Base-by-base conservation (phyloP, 2,797 vertebrate genomes). In the Parauchenoglanis punctatus region DNA sequence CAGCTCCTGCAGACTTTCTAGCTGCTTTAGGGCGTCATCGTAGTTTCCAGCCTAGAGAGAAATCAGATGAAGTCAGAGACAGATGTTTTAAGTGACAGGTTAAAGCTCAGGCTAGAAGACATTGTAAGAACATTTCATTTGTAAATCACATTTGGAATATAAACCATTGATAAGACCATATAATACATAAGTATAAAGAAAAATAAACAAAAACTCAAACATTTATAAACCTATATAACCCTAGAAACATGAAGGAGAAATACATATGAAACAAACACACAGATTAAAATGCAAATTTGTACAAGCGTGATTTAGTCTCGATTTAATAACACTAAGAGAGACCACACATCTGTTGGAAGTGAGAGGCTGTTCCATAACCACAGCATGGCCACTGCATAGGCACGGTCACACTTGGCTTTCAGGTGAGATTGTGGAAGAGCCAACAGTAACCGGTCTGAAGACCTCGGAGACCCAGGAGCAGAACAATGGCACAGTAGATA, bases 1-100 rank as follows among this genome's bases (percentile, higher is more conserved):
- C 87, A 98, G 95, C 81, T 99, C 97, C 92, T 97, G 98, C 82
- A 99, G 95, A 85, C 94, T 94, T 85, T 96, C 96, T 0, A 99
- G 97, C 81, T 98, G 96, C 90, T 97, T 96, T 23, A 99, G 95
- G 86, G 97, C 97, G 86, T 96, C 94, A 0, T 99, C 97, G 59
- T 99, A 99, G 91, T 96, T 97, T 88, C 96, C 97, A 89, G 95
- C 94, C 99, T 99, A 87, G n/a, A 93, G 86, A 90, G 77, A 83
- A 18, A 85, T 31, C 46, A 83, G 35, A 40, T 40, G 35, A 40
- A 40, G 3, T 40, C 35, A 40, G 35, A 40, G 35, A 40, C 35
- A 40, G 25, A 2, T 83, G 25, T 81, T 56, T 78, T 56, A 20
- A 23, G 10, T 23, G 58, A 35, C 7, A 52, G 23, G 23, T 12